Conservation (phyloP, 1,140 invertebrate genomes). For the Heliothis subflexa region DNA sequence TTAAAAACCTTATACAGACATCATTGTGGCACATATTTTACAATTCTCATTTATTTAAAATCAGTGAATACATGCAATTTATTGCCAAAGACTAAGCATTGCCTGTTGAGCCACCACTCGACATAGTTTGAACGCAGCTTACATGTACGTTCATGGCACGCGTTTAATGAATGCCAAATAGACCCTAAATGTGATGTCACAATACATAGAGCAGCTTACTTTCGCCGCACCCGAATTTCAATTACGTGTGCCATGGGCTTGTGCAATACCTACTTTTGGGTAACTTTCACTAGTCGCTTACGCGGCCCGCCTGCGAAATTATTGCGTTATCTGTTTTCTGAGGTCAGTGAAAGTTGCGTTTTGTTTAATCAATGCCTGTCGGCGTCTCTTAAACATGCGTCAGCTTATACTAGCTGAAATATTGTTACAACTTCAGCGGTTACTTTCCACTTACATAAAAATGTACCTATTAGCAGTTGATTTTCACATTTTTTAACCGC, state of each 20-base stretch:
- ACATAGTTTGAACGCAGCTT: conserved; percentile 21
- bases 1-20: conserved; percentile 21
- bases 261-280: conserved; percentile 83
- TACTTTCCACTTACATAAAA: conserved; percentile 12
- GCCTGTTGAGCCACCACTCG: neutral
- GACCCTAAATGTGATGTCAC: conserved; percentile 53
- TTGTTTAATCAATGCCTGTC: conserved; percentile 67
- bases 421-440: neutral
- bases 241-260: conserved; percentile 78
- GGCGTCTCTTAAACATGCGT: conserved; percentile 40
- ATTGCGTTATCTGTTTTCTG: conserved; percentile 75
- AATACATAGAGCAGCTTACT: conserved; percentile 65
- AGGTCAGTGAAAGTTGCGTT: conserved; percentile 81
- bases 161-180: conserved; percentile 47
- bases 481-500: conserved; percentile 1
- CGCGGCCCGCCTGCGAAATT: conserved; percentile 80
- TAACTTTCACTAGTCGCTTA: conserved; percentile 83
- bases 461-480: neutral
- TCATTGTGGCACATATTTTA: conserved; percentile 8
- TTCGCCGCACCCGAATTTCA: conserved; percentile 83
- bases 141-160: neutral
- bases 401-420: conserved; percentile 5
- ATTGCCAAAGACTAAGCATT: conserved; percentile 18
- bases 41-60: neutral
- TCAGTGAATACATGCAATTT: conserved; percentile 11